phyloP scores from a whole-genome alignment of 2,113 vertebrate genomes.

The Sinocyclocheilus anophthalmus region DNA sequence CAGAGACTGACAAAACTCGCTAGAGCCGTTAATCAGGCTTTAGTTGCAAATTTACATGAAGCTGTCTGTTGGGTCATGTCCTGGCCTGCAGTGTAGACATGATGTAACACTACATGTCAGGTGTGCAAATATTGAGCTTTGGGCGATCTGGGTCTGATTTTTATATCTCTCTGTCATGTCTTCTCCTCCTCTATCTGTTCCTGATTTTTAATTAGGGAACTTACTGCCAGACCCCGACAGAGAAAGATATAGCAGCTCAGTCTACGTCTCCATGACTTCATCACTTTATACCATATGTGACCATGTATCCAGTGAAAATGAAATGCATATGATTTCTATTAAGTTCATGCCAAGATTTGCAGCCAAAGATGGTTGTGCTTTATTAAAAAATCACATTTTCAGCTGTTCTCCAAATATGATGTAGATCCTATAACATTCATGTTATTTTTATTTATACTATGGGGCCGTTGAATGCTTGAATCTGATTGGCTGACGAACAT shows the following conservation, averaged over 20 bases:
- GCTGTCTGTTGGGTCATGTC: background rate
- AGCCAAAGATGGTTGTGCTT: background rate
- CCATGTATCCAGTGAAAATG: background rate
- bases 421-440: background rate
- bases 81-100: background rate
- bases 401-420: background rate
- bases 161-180: conserved; percentile 30
- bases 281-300: conserved; percentile 7
- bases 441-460: background rate
- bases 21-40: background rate
- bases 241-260: background rate
- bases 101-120: conserved; percentile 6
- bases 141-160: conserved; percentile 4
- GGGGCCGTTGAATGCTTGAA: too few species aligned
- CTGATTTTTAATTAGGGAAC: conserved; percentile 40
- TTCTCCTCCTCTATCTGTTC: conserved; percentile 20
- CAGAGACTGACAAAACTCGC: background rate
- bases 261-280: background rate
- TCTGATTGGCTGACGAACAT: too few species aligned
- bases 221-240: conserved; percentile 17
- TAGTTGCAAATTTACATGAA: too few species aligned
- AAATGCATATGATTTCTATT: conserved; percentile 12
- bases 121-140: background rate
- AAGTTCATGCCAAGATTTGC: background rate
- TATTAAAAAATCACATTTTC: background rate